Evolutionary conservation across 2,113 vertebrate genomes (phyloP), one percentile per base, ranked within the genome.

Genomic region (Eclectus roratus): DNA sequence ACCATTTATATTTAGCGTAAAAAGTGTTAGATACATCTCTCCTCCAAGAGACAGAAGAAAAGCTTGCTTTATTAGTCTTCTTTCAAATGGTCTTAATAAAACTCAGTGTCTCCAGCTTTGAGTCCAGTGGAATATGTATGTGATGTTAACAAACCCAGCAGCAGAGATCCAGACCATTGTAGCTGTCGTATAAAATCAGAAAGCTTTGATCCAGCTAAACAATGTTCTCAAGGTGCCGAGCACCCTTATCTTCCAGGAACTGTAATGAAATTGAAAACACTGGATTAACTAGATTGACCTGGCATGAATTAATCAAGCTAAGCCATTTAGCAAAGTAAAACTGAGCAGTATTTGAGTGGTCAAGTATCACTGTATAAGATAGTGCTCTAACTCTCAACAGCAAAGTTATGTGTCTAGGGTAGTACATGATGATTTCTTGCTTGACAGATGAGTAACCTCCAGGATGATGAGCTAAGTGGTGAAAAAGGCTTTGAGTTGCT

Each of bases 301-400:
- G 65, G 28, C 55, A 44, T 91, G 49, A 90, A 95, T 93, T 90
- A 94, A 88, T 94, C 41, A 84, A 76, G 72, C 86, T 35, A 77
- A 94, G 24, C 47, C 64, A 60, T 82, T 93, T 93, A 80, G 29
- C 11, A 93, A 61, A 73, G 47, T 82, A 85, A 81, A 88, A 55
- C 19, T 65, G 89, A 91, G 72, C 37, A n/a, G 15, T 89, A 31
- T 74, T 89, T 63, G 79, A 84, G 41, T 81, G 69, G 47, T 94
- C 93, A 91, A 70, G 31, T 85, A 56, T 16, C n/a, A 15, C 19
- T 71, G 43, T 64, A 2, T 81, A 66, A 92, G 89, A 49, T 1
- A 60, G 60, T 49, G 24, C 74, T 87, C 41, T 74, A 60, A 7
- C 21, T 88, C 53, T 85, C 73, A 66, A 28, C 43, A 80, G 61